Evolutionary conservation across 2,113 vertebrate species (phyloP).

Genomic region (Sceloporus tristichus): DNA sequence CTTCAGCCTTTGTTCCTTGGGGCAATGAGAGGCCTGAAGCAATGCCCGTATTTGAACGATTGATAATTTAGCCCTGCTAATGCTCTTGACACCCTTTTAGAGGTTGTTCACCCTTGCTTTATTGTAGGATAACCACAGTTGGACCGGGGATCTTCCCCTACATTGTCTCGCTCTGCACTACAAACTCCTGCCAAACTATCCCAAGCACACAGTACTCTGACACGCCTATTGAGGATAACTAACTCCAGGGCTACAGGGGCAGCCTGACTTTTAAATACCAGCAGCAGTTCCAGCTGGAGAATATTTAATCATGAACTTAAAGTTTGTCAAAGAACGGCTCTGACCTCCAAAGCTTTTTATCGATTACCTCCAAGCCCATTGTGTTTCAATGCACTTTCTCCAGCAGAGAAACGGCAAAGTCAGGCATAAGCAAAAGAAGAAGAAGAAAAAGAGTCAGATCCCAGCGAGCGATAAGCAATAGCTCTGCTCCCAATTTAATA

Average conservation of each 20-base stretch:
- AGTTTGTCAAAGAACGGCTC: constrained; percentile 69
- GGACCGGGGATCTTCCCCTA: neutral
- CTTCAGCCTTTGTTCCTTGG: too few relatives aligned
- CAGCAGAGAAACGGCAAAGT: constrained; percentile 47
- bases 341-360: constrained; percentile 74
- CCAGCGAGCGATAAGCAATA: constrained; percentile 62
- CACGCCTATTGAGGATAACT: accelerated
- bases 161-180: neutral
- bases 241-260: constrained; percentile 52
- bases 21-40: too few relatives aligned
- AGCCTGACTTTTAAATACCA: constrained; percentile 55
- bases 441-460: constrained; percentile 19
- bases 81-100: too few relatives aligned
- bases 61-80: too few relatives aligned
- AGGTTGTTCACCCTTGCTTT: neutral
- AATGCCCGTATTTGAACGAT: too few relatives aligned
- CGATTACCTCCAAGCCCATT: constrained; percentile 71
- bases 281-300: constrained; percentile 64
- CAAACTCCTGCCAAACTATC: neutral
- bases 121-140: neutral
- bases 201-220: neutral
- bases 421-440: constrained; percentile 61
- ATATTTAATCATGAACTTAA: constrained; percentile 69
- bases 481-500: constrained; percentile 33
- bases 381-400: constrained; percentile 68